These are phyloP conservation scores for Peribatodes rhomboidaria DNA, from an alignment of 2,888 invertebrate genomes.

Conservation along the genomic window DNA sequence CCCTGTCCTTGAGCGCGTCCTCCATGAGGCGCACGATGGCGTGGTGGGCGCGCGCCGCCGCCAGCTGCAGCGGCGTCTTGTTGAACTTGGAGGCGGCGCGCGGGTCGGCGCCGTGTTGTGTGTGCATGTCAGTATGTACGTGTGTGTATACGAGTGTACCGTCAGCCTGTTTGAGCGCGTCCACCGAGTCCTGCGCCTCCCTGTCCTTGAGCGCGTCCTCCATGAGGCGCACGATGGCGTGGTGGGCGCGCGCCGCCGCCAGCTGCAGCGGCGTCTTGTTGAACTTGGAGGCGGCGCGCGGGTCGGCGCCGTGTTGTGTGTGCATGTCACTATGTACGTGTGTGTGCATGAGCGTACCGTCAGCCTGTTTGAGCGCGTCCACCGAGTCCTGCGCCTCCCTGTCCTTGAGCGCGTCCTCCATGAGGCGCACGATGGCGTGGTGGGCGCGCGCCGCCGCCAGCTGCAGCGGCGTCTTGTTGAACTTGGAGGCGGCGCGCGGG, in stretches of 20 bases:
- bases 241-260: constrained; percentile 50
- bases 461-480: constrained; percentile 68
- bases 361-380: too few relatives aligned
- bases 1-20: constrained; percentile 52
- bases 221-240: constrained; percentile 50
- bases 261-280: constrained; percentile 65
- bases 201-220: constrained; percentile 52
- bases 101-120: constrained; percentile 92
- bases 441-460: constrained; percentile 59
- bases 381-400: too few relatives aligned
- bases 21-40: constrained; percentile 52
- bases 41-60: constrained; percentile 45
- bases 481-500: constrained; percentile 79
- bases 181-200: constrained; percentile 53
- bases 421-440: too few relatives aligned
- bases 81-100: constrained; percentile 77
- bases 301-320: constrained; percentile 92
- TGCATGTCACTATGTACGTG: too few relatives aligned
- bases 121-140: too few relatives aligned
- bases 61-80: constrained; percentile 65
- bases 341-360: too few relatives aligned
- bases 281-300: constrained; percentile 79
- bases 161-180: constrained; percentile 41
- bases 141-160: too few relatives aligned
- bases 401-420: too few relatives aligned